Percentiles rank a stretch among this genome's conserved stretches.
Conservation (phyloP, 2,113 vertebrate species). For the Empidonax alnorum region DNA sequence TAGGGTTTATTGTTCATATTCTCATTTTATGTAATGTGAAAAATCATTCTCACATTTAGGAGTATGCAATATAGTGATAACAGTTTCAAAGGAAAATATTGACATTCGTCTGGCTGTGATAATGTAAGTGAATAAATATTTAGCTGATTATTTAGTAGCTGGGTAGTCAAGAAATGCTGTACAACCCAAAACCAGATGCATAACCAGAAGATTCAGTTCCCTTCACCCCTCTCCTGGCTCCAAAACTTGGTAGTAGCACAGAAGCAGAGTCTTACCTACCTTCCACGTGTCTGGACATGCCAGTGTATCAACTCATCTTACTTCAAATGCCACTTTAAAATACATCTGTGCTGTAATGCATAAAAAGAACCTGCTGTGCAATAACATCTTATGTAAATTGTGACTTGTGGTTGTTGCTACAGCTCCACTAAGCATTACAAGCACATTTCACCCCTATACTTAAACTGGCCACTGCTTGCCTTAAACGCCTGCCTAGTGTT, state of each 20-base stretch:
- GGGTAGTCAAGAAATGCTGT: conserved; percentile 43
- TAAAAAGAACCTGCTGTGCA: conserved; percentile 44
- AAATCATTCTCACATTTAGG: neutral
- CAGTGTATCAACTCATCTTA: conserved; percentile 13
- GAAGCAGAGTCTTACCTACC: neutral
- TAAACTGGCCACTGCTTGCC: conserved; percentile 27
- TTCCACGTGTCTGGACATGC: neutral
- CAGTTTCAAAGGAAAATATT: conserved; percentile 63
- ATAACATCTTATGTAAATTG: conserved; percentile 54
- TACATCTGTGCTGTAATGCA: conserved; percentile 20
- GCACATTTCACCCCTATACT: neutral
- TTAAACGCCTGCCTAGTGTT: neutral
- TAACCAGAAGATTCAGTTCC: neutral
- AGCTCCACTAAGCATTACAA: conserved; percentile 27
- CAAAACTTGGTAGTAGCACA: neutral
- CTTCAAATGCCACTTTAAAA: conserved; percentile 38
- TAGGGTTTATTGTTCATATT: neutral
- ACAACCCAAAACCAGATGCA: conserved; percentile 32
- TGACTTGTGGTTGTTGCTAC: conserved; percentile 51
- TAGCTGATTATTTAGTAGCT: conserved; percentile 56
- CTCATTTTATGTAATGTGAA: neutral
- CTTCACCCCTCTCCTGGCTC: neutral
- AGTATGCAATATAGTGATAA: conserved; percentile 22
- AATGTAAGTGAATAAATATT: conserved; percentile 62
- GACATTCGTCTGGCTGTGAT: conserved; percentile 48